Evolutionary conservation across 2,797 vertebrate species (phyloP), one percentile per base, ranked within the genome.

Genomic region (Poliocrania exsul): DNA sequence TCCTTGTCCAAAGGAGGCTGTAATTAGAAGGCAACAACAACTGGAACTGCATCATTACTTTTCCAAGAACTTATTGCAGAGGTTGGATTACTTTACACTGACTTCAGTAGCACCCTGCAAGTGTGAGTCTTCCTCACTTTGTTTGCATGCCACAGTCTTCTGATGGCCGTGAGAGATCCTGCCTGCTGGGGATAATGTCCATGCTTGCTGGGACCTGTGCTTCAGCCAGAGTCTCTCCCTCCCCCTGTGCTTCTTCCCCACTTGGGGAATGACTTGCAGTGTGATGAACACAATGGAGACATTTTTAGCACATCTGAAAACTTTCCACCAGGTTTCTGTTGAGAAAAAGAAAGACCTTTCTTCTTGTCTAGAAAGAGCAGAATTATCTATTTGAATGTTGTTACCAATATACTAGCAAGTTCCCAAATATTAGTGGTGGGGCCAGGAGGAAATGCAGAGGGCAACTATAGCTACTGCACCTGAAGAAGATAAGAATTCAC

Each of bases 191-290:
- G 56, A 17, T 35, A 51, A 37, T 42, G 37, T 9, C 24, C 6
- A 29, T 79, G 42, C 6, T 60, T 29, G 13, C 13, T 38, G 46
- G 18, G n/a, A 44, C 28, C n/a, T 77, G 29, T 38, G 28, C 25
- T 60, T 26, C 42, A 49, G 19, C 14, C n/a, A 46, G 23, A 23
- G 6, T 35, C 26, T 17, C 6, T 77, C 8, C 6, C 5, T 85
- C 9, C 13, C 1, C 8, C 2, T 4, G 11, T 4, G 17, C 1
- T 28, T 73, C 11, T n/a, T 73, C 46, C 6, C 20, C 7, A 3
- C 1, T 2, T 33, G 14, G 11, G 9, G 23, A 78, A 28, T 57
- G 3, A 38, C 18, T 71, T 2, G 0, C 57, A 56, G 35, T 3
- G 5, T 10, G 33, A 26, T 26, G 29, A 58, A 37, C 2, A 3